Evolutionary conservation across 2,113 vertebrate genomes (phyloP).

Genomic region (Nettapus auritus): DNA sequence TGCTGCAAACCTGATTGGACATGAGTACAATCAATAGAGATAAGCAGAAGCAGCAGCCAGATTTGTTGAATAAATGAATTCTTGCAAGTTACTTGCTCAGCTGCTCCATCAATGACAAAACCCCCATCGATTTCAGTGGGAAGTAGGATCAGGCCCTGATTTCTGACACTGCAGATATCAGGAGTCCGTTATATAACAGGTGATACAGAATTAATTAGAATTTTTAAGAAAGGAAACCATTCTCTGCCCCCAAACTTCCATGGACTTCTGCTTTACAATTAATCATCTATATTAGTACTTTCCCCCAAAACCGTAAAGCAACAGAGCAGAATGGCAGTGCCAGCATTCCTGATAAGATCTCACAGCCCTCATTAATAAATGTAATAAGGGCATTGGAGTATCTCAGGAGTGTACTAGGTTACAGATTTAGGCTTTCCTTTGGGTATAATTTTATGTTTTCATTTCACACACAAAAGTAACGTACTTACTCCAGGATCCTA

Average conservation of each 20-base stretch:
- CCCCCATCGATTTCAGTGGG: slow-evolving; percentile 36
- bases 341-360: neutral
- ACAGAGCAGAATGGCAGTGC: neutral
- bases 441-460: slow-evolving; percentile 29
- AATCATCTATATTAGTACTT: slow-evolving; percentile 3
- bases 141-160: slow-evolving; percentile 43
- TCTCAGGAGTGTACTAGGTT: slow-evolving; percentile 1
- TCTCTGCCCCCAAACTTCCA: neutral
- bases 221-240: neutral
- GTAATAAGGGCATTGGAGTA: neutral
- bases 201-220: neutral
- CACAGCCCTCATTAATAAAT: slow-evolving; percentile 49
- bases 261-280: neutral
- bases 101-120: slow-evolving; percentile 67
- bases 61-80: slow-evolving; percentile 69
- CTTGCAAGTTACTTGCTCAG: slow-evolving; percentile 49
- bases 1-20: slow-evolving; percentile 56
- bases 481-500: slow-evolving; percentile 32
- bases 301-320: slow-evolving; percentile 8
- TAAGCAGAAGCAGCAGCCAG: slow-evolving; percentile 62
- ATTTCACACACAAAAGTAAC: neutral
- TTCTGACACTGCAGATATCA: slow-evolving; percentile 43
- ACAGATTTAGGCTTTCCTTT: slow-evolving; percentile 13
- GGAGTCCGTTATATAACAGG: neutral
- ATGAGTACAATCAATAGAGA: slow-evolving; percentile 51